phyloP scores from a whole-genome alignment of 1,140 invertebrate species.

The Tribolium castaneum region DNA sequence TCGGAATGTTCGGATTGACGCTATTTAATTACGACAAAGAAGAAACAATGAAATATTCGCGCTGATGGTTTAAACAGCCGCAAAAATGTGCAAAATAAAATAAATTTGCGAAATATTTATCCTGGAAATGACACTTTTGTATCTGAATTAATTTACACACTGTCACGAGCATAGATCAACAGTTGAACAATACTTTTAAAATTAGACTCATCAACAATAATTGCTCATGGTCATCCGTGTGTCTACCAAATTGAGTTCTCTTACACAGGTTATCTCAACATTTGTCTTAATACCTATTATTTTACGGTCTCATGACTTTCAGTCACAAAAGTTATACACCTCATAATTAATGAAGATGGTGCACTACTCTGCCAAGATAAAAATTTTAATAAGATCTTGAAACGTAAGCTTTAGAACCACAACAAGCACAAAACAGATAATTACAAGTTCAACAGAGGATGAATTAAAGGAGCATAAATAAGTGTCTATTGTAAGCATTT shows the following conservation, averaged over 20 bases:
- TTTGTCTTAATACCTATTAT: background rate
- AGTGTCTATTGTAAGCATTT: background rate
- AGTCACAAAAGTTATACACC: background rate
- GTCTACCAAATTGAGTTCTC: background rate
- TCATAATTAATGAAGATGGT: background rate
- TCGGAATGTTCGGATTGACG: slow-evolving; percentile 13
- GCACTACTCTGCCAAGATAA: background rate
- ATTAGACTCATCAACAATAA: too few species aligned
- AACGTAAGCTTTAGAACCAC: background rate
- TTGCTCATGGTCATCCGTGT: background rate
- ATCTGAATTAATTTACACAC: background rate
- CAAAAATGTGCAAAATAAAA: background rate
- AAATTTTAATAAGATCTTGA: background rate
- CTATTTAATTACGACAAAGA: slow-evolving; percentile 6
- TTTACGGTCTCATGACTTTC: background rate
- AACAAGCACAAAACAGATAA: background rate
- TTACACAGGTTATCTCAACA: background rate
- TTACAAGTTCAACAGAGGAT: background rate
- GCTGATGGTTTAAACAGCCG: background rate
- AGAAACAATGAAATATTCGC: background rate
- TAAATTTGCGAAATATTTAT: background rate
- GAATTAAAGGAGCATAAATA: background rate
- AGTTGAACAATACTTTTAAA: too few species aligned
- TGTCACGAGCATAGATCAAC: background rate
- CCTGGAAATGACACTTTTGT: background rate